Evolutionary conservation across 1,140 invertebrate species (phyloP).

Genomic region (Ceratina australensis): DNA sequence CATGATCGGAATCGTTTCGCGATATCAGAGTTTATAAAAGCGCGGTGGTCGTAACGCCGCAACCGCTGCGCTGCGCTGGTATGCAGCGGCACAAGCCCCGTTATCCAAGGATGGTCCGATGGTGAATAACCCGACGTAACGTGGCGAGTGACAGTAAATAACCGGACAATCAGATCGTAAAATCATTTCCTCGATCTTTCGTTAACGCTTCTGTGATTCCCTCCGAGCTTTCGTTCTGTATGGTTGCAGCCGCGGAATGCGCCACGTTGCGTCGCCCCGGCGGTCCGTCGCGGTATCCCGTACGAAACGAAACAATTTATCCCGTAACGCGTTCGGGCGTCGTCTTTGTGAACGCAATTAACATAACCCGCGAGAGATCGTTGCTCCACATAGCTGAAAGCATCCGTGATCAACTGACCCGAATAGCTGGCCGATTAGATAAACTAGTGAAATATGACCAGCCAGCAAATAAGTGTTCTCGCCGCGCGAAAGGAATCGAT

Average conservation of each 20-base stretch:
- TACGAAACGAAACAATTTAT: not conserved
- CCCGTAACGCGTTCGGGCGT: not conserved
- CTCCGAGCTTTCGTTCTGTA: constrained; percentile 40
- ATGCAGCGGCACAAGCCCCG: constrained; percentile 61
- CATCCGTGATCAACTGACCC: too few relatives aligned
- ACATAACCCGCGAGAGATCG: not conserved
- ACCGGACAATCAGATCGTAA: constrained; percentile 58
- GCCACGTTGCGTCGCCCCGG: not conserved
- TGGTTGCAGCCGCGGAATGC: constrained; percentile 31
- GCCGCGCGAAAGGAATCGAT: not conserved
- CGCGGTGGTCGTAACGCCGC: constrained; percentile 36
- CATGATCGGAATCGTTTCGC: constrained; percentile 30
- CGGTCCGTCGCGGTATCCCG: not conserved
- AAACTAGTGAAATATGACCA: not conserved
- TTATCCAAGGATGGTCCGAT: constrained; percentile 68
- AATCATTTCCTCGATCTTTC: constrained; percentile 50
- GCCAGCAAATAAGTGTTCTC: not conserved
- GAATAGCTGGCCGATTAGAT: not conserved
- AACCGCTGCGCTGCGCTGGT: constrained; percentile 46
- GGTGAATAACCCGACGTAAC: constrained; percentile 71
- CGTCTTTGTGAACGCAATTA: not conserved
- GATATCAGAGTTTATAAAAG: constrained; percentile 42
- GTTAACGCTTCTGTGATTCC: constrained; percentile 49
- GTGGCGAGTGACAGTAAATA: constrained; percentile 65
- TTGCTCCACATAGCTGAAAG: too few relatives aligned